Percentiles rank a stretch among this genome's conserved stretches.
Conservation (phyloP, 2,113 vertebrate genomes). For the Balaeniceps rex region DNA sequence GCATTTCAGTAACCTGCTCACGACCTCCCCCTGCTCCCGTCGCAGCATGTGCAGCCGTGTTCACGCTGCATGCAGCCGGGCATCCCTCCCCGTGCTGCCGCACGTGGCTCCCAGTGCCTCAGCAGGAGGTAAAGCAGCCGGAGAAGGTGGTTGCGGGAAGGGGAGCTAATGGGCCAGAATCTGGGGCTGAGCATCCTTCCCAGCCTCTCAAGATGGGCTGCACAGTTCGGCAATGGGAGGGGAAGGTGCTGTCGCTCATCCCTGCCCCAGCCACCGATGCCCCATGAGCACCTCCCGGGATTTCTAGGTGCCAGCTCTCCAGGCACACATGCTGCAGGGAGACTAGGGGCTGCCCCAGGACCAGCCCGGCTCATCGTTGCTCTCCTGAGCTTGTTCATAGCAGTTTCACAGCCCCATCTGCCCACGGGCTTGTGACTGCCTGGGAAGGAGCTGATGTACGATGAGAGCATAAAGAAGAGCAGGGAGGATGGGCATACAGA, state of each 20-base stretch:
- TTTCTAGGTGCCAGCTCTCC: neutral
- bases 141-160: neutral
- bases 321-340: rapidly evolving
- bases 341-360: neutral
- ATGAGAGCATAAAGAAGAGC: neutral
- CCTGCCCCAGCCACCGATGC: rapidly evolving
- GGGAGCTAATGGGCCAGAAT: neutral
- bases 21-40: neutral
- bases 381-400: neutral
- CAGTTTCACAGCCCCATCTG: neutral
- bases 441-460: neutral
- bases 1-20: neutral
- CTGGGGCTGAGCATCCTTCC: neutral
- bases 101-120: neutral
- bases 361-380: rapidly evolving
- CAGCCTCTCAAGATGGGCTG: neutral
- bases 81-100: neutral
- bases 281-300: rapidly evolving
- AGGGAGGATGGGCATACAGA: neutral
- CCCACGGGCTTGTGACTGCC: neutral
- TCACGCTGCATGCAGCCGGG: neutral
- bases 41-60: neutral
- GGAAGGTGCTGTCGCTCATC: neutral
- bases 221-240: rapidly evolving
- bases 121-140: neutral